Evolutionary conservation across 2,113 vertebrate species (phyloP).

Genomic region (Boleophthalmus pectinirostris): DNA sequence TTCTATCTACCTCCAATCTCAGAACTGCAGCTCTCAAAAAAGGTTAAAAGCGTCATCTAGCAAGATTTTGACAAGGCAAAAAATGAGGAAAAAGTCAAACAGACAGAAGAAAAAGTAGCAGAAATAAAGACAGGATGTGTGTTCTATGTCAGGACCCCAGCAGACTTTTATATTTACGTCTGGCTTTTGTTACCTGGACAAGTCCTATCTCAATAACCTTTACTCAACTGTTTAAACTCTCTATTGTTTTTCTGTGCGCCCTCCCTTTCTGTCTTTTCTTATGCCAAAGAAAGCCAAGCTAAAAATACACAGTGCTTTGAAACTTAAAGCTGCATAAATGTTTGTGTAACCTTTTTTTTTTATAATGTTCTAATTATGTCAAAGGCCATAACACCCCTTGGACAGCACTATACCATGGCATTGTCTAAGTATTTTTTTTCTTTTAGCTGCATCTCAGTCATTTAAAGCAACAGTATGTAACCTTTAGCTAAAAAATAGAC

Average conservation of each 20-base stretch:
- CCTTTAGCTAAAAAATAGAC: no score
- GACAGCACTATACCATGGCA: background rate
- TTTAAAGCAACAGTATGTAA: no score
- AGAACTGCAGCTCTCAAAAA: background rate
- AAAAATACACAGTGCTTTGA: background rate
- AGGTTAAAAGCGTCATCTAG: constrained; percentile 5
- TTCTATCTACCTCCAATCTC: background rate
- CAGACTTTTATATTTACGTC: constrained; percentile 41
- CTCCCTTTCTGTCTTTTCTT: background rate
- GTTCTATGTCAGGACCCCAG: constrained; percentile 44
- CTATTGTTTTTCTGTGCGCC: background rate
- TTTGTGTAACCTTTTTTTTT: background rate
- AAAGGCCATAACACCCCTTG: background rate
- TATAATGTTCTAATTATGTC: background rate
- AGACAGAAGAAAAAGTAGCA: background rate
- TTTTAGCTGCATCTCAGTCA: background rate
- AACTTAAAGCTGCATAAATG: background rate
- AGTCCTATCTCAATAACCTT: constrained; percentile 23
- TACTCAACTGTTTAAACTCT: constrained; percentile 17
- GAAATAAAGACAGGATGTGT: constrained; percentile 45
- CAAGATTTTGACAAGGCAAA: constrained; percentile 16
- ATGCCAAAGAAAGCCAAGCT: background rate
- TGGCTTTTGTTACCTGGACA: constrained; percentile 57
- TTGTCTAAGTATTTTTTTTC: constrained; percentile 12
- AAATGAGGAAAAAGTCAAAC: background rate